Percentiles rank a stretch among this genome's conserved stretches.
Evolutionary conservation across 2,888 invertebrate genomes (phyloP).

Genomic region (Portevinia maculata): DNA sequence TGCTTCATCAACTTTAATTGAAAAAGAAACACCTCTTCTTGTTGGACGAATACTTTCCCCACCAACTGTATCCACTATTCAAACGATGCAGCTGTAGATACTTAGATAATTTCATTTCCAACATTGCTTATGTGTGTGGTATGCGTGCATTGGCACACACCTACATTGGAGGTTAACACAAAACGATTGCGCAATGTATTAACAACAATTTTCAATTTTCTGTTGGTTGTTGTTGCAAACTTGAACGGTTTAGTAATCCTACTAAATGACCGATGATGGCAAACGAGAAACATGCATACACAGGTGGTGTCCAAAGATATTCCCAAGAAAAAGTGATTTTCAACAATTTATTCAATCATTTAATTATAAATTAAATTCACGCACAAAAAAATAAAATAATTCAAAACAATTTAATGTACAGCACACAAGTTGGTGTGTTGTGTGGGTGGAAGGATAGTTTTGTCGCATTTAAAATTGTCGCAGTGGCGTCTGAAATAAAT

Average conservation of each 20-base stretch:
- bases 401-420: slow-evolving; percentile 17
- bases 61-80: slow-evolving; percentile 16
- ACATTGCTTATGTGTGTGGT: slow-evolving; percentile 22
- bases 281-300: slow-evolving; percentile 62
- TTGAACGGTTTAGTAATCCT: slow-evolving; percentile 53
- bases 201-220: slow-evolving; percentile 47
- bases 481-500: slow-evolving; percentile 35
- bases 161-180: slow-evolving; percentile 68
- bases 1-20: neutral
- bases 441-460: slow-evolving; percentile 54
- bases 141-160: slow-evolving; percentile 68
- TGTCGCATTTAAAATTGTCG: slow-evolving; percentile 69
- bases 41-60: slow-evolving; percentile 5
- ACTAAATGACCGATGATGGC: slow-evolving; percentile 54
- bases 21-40: no score
- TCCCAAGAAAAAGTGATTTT: slow-evolving; percentile 19
- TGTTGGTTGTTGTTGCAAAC: slow-evolving; percentile 33
- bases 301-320: slow-evolving; percentile 52
- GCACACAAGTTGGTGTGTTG: neutral
- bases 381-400: slow-evolving; percentile 28
- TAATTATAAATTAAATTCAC: slow-evolving; percentile 66
- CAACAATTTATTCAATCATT: slow-evolving; percentile 10
- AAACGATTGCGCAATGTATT: slow-evolving; percentile 66
- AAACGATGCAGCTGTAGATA: slow-evolving; percentile 38
- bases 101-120: slow-evolving; percentile 6